Conservation (phyloP, 2,888 invertebrate genomes). For the Euspilapteryx auroguttella region DNA sequence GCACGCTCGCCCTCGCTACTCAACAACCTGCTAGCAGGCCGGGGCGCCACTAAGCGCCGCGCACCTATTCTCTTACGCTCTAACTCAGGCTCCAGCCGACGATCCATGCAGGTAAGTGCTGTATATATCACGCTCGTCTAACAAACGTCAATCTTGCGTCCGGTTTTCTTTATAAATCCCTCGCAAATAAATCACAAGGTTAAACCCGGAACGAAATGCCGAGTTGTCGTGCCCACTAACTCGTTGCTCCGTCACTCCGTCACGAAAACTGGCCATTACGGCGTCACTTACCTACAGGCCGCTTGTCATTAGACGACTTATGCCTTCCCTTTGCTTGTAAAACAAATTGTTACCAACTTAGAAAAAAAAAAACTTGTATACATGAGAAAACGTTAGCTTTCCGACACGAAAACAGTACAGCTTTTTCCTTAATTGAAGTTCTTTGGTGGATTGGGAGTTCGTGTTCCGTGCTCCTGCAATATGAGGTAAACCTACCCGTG, state of each 20-base stretch:
- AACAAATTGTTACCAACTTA: constrained; percentile 20
- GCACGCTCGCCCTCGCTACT: constrained; percentile 92
- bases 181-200: constrained; percentile 12
- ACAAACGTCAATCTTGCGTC: not conserved
- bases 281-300: constrained; percentile 17
- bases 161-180: no score
- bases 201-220: constrained; percentile 14
- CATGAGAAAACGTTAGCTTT: no score
- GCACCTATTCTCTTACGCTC: constrained; percentile 89
- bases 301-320: constrained; percentile 26
- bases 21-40: constrained; percentile 87
- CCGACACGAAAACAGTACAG: not conserved
- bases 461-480: not conserved
- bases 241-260: constrained; percentile 17
- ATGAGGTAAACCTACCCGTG: no score
- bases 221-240: constrained; percentile 20
- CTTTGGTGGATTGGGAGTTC: not conserved
- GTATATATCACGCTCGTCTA: not conserved
- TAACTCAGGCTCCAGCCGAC: constrained; percentile 84
- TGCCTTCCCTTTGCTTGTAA: constrained; percentile 20
- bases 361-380: constrained; percentile 17
- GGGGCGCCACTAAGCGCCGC: constrained; percentile 87
- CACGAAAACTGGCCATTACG: constrained; percentile 34
- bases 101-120: constrained; percentile 76
- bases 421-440: constrained; percentile 3